Evolutionary conservation across 2,888 invertebrate genomes (phyloP).

Genomic region (Cataglyphis albicans): DNA sequence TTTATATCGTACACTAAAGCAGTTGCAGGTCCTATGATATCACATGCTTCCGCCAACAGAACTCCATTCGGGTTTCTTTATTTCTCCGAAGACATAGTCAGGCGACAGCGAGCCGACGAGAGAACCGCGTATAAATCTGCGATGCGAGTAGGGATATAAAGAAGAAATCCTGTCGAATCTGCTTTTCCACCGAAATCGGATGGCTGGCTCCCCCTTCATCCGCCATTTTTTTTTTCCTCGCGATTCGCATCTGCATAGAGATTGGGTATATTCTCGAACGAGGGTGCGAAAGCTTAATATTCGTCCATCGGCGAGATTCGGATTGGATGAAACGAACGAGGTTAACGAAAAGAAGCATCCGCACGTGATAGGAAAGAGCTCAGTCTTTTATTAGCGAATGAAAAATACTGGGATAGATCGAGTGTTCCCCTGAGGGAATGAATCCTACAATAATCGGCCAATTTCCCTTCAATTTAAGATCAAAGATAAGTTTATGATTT

Average conservation of each 20-base stretch:
- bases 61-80: not conserved
- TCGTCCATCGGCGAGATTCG: slow-evolving; percentile 44
- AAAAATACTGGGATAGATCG: not conserved
- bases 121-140: slow-evolving; percentile 31
- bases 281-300: slow-evolving; percentile 72
- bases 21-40: not conserved
- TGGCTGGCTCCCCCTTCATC: slow-evolving; percentile 46
- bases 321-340: slow-evolving; percentile 42
- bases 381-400: slow-evolving; percentile 9
- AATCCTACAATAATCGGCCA: not conserved
- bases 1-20: not conserved
- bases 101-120: slow-evolving; percentile 1
- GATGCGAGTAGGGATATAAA: slow-evolving; percentile 20
- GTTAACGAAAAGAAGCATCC: slow-evolving; percentile 11
- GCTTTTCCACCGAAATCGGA: slow-evolving; percentile 53
- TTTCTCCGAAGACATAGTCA: not conserved
- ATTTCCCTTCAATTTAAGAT: not conserved
- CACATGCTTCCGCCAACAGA: not conserved
- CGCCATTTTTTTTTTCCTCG: slow-evolving; percentile 47
- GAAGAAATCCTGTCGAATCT: slow-evolving; percentile 8
- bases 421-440: too few species aligned
- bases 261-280: slow-evolving; percentile 73
- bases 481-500: not conserved
- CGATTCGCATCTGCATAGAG: slow-evolving; percentile 78
- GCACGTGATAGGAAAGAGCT: slow-evolving; percentile 45